These are phyloP conservation scores for Spisula solida DNA, from an alignment of 2,888 invertebrate species.

Conservation along the genomic window DNA sequence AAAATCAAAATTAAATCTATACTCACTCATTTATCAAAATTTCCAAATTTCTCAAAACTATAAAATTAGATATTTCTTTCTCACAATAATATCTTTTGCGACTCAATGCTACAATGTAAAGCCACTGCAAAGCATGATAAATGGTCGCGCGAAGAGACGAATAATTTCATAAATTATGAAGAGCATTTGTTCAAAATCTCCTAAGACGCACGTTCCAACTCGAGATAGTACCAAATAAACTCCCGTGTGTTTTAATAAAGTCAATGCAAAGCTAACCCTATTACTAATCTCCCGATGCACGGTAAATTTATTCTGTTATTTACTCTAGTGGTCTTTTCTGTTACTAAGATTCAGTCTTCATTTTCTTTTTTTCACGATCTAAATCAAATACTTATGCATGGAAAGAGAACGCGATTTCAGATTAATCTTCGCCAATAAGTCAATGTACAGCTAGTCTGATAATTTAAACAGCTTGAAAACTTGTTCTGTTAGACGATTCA, in stretches of 20 bases:
- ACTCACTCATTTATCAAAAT: slow-evolving; percentile 58
- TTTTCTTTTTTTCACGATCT: slow-evolving; percentile 47
- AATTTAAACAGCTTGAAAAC: slow-evolving; percentile 61
- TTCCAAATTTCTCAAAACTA: slow-evolving; percentile 50
- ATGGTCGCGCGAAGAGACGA: slow-evolving; percentile 40
- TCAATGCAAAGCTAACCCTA: slow-evolving; percentile 54
- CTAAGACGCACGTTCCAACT: slow-evolving; percentile 51
- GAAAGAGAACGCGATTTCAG: slow-evolving; percentile 46
- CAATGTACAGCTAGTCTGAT: slow-evolving; percentile 67
- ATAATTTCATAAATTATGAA: slow-evolving; percentile 59
- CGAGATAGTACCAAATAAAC: slow-evolving; percentile 56
- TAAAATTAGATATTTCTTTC: slow-evolving; percentile 51
- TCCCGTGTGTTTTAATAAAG: slow-evolving; percentile 60
- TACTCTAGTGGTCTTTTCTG: slow-evolving; percentile 51
- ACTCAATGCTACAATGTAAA: slow-evolving; percentile 38
- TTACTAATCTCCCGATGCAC: slow-evolving; percentile 52
- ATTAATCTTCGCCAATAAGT: slow-evolving; percentile 69
- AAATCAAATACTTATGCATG: slow-evolving; percentile 68
- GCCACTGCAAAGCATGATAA: slow-evolving; percentile 51
- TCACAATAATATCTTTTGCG: slow-evolving; percentile 39
- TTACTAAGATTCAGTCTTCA: slow-evolving; percentile 51
- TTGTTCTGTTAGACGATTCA: slow-evolving; percentile 48
- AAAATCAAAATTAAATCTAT: slow-evolving; percentile 44
- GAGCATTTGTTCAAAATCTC: slow-evolving; percentile 56
- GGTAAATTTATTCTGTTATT: slow-evolving; percentile 46